Base-by-base conservation (phyloP, 2,888 invertebrate genomes). In the Drosophila differens region DNA sequence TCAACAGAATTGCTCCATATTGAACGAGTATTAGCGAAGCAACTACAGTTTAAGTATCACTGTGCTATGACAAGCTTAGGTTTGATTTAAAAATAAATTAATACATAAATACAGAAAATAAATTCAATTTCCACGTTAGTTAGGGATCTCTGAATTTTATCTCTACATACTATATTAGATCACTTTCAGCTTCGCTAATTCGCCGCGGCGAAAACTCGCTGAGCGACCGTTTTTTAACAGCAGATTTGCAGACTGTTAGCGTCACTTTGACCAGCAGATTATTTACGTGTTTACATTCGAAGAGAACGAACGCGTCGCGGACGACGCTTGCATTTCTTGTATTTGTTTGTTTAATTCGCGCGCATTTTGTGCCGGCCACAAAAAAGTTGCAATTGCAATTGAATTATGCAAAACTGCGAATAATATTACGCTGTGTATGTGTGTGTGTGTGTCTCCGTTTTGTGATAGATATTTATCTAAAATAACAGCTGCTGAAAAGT, bases 351-450 rank as follows among this genome's bases (percentile, higher is more conserved):
- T 44, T 6, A 68, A 70, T 70, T 86, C 88, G 87, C 83, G 85
- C 83, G 85, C 72, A 47, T 87, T 79, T 83, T 79, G 85, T 87
- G 83, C 87, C 83, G 83, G 88, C 59, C 74, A 54, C 76, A 77
- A 66, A 58, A 39, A 47, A 47, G 47, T 57, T 63, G 72, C 74
- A 81, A 62, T 54, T 67, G 76, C 70, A 81, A 67, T 64, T 68
- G 55, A 72, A 69, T 54, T 68, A 64, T 66, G 72, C 60, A 76
- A 66, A 69, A 61, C 59, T 53, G 28, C 1, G 4, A 44, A 28
- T 25, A 57, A 57, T 32, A 22, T 12, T 22, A 54, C 39, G 25
- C 10, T 53, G 55, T 57, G 14, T 32, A 0, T 33, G n/a, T 60
- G 49, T 37, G 35, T 66, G 3, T 44, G 16, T 55, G 35, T 47